Conservation (phyloP, 1,140 invertebrate species). For the Trichonephila clavata region DNA sequence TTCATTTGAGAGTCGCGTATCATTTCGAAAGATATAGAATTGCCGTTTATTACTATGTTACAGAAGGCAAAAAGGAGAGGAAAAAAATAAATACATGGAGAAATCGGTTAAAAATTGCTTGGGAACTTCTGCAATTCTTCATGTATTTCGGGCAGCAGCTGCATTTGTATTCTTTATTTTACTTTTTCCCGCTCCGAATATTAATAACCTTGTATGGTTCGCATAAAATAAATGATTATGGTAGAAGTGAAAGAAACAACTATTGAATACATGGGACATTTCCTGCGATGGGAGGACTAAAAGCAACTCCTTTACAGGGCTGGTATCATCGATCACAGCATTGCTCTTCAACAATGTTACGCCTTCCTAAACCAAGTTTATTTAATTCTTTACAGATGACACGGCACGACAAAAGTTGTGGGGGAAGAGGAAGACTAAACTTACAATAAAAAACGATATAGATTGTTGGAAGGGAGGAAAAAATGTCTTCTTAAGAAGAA, state of each 20-base stretch:
- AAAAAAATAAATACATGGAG: slow-evolving; percentile 2
- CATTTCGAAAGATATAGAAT: slow-evolving; percentile 46
- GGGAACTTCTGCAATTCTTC: slow-evolving; percentile 38
- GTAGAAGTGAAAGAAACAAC: slow-evolving; percentile 69
- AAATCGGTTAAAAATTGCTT: slow-evolving; percentile 49
- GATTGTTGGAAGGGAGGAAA: slow-evolving; percentile 19
- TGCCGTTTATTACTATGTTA: slow-evolving; percentile 49
- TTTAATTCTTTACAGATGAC: slow-evolving; percentile 74
- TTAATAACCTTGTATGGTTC: slow-evolving; percentile 72
- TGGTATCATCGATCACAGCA: slow-evolving; percentile 58
- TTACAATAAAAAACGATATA: slow-evolving; percentile 52
- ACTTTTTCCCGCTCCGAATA: slow-evolving; percentile 50
- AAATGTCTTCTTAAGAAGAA: slow-evolving; percentile 29
- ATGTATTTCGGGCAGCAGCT: slow-evolving; percentile 50
- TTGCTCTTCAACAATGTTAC: slow-evolving; percentile 60
- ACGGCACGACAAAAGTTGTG: slow-evolving; percentile 56
- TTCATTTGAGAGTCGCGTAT: slow-evolving; percentile 41
- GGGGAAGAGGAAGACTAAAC: slow-evolving; percentile 39
- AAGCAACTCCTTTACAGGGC: slow-evolving; percentile 55
- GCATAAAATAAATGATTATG: slow-evolving; percentile 74
- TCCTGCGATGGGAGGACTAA: slow-evolving; percentile 56
- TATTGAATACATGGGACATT: slow-evolving; percentile 72
- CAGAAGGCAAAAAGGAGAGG: background rate
- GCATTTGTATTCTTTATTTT: slow-evolving; percentile 19
- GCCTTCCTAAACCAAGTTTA: slow-evolving; percentile 71